Conservation (phyloP, 2,888 invertebrate species). For the Cataglyphis albicans region DNA sequence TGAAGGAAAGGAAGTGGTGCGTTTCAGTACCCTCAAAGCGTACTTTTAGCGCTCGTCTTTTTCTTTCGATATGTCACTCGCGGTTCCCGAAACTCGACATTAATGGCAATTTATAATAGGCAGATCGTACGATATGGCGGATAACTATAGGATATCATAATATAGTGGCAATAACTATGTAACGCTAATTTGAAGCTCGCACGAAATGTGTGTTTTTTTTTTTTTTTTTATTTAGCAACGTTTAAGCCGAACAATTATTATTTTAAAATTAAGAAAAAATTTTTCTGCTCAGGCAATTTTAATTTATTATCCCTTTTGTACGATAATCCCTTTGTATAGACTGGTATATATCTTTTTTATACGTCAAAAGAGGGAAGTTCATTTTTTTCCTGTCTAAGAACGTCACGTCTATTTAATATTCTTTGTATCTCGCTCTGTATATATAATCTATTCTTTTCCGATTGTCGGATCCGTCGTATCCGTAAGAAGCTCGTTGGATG, state of each 20-base stretch:
- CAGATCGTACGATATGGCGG: neutral
- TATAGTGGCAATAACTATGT: neutral
- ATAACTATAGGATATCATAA: neutral
- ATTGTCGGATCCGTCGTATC: constrained; percentile 22
- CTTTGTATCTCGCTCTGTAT: constrained; percentile 12
- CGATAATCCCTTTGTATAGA: neutral
- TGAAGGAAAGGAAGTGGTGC: constrained; percentile 72
- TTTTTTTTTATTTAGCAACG: neutral
- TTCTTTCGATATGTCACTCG: constrained; percentile 43
- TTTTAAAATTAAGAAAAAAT: neutral
- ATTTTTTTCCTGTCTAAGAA: constrained; percentile 5
- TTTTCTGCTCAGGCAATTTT: neutral
- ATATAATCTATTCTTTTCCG: constrained; percentile 21
- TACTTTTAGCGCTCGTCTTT: constrained; percentile 26
- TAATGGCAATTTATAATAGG: constrained; percentile 39
- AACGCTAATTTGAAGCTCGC: neutral
- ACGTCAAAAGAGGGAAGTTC: neutral
- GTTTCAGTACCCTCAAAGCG: constrained; percentile 71
- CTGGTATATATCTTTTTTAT: neutral
- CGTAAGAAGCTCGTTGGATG: constrained; percentile 31
- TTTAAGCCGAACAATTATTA: neutral
- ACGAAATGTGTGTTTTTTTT: neutral
- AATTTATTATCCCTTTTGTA: neutral
- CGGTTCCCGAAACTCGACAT: constrained; percentile 21
- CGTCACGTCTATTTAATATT: constrained; percentile 35